Evolutionary conservation across 2,797 vertebrate species (phyloP).

Genomic region (Clarias pachynema): DNA sequence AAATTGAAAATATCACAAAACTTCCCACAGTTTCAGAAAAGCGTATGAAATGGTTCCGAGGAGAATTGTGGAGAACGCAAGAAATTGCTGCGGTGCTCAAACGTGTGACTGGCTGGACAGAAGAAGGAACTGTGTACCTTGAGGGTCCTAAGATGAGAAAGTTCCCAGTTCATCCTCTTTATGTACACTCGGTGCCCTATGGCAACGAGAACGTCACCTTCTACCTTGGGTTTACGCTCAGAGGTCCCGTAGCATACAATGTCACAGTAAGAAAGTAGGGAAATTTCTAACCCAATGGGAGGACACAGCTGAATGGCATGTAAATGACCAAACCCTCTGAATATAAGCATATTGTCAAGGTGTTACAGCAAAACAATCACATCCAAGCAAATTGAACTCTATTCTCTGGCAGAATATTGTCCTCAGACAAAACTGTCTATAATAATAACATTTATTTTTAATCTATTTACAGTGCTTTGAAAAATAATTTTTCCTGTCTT

Average conservation of each 20-base stretch:
- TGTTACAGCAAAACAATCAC: background rate
- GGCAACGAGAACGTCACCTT: constrained; percentile 84
- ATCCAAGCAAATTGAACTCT: background rate
- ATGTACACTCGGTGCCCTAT: constrained; percentile 72
- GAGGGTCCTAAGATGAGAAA: constrained; percentile 68
- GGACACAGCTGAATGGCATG: background rate
- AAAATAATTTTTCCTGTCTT: too few species aligned
- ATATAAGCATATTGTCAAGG: background rate
- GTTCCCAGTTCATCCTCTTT: constrained; percentile 70
- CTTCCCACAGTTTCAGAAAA: constrained; percentile 61
- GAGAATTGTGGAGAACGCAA: constrained; percentile 68
- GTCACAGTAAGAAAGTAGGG: constrained; percentile 62
- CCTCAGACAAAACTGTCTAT: too few species aligned
- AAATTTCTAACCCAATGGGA: background rate
- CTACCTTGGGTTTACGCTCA: constrained; percentile 82
- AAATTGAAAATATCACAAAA: constrained; percentile 65
- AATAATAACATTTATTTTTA: too few species aligned
- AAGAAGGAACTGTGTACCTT: constrained; percentile 75
- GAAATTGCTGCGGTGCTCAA: constrained; percentile 66
- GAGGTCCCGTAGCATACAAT: constrained; percentile 79
- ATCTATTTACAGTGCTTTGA: too few species aligned
- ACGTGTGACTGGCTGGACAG: constrained; percentile 81
- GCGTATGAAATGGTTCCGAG: constrained; percentile 69
- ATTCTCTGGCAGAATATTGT: too few species aligned
- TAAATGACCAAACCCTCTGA: background rate